phyloP scores from a whole-genome alignment of 2,113 vertebrate species.

The Falcunculus frontatus region DNA sequence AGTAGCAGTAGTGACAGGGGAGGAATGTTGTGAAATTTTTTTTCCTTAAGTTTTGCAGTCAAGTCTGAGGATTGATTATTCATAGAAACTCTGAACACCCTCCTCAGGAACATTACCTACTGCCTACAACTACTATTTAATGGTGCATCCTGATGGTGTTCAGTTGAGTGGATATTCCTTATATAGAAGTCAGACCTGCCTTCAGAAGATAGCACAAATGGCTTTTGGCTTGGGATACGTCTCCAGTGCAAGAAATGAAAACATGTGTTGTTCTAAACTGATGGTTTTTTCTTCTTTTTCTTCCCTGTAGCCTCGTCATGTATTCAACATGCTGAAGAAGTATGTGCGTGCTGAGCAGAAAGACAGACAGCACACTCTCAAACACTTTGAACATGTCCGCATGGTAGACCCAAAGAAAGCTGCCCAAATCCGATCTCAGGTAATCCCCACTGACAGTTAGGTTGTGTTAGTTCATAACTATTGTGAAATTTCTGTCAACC shows the following conservation, averaged over 20 bases:
- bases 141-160: background rate
- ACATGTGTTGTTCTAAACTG: background rate
- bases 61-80: background rate
- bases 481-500: background rate
- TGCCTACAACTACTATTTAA: background rate
- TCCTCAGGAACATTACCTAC: background rate
- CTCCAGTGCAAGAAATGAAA: background rate
- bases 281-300: background rate
- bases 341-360: slow-evolving; percentile 98
- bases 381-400: slow-evolving; percentile 95
- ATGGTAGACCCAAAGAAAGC: slow-evolving; percentile 99
- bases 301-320: slow-evolving; percentile 84
- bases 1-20: background rate
- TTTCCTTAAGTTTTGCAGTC: background rate
- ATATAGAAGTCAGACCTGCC: background rate
- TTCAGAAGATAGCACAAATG: background rate
- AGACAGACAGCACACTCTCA: slow-evolving; percentile 94
- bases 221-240: background rate
- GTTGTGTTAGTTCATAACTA: background rate
- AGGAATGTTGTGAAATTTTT: background rate
- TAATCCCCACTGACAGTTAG: background rate
- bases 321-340: slow-evolving; percentile 95
- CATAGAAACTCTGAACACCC: background rate
- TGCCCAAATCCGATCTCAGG: slow-evolving; percentile 96
- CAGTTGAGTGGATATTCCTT: background rate